phyloP scores from a whole-genome alignment of 2,888 invertebrate genomes.

The Campoplex nolae region DNA sequence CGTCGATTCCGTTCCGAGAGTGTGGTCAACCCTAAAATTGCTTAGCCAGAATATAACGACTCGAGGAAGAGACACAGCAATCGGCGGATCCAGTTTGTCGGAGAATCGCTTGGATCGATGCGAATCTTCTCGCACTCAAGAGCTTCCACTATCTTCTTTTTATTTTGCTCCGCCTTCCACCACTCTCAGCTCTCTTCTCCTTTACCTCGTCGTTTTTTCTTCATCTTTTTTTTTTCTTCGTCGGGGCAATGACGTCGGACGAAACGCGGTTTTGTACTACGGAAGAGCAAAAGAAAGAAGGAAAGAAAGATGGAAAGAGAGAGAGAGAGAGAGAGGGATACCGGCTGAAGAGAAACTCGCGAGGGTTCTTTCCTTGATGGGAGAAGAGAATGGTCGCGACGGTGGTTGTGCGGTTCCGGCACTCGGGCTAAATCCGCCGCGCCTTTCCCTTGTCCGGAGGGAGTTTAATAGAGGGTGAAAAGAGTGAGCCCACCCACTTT shows the following conservation, averaged over 20 bases:
- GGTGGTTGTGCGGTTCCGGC: conserved; percentile 67
- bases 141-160: conserved; percentile 40
- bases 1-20: conserved; percentile 26
- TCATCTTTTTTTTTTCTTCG: conserved; percentile 51
- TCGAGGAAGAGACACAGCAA: conserved; percentile 44
- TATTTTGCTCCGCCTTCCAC: conserved; percentile 18
- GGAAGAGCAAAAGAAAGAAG: conserved; percentile 69
- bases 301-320: conserved; percentile 54
- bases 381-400: conserved; percentile 49
- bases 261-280: conserved; percentile 75
- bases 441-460: conserved; percentile 87
- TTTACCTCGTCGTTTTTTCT: conserved; percentile 63
- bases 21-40: conserved; percentile 34
- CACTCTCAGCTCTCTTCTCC: conserved; percentile 49
- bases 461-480: conserved; percentile 85
- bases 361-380: conserved; percentile 66
- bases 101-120: conserved; percentile 55
- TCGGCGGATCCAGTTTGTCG: conserved; percentile 43
- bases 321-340: neutral
- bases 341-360: conserved; percentile 72
- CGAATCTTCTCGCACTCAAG: conserved; percentile 51
- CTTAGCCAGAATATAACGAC: conserved; percentile 50
- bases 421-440: conserved; percentile 76
- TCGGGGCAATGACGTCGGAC: conserved; percentile 47
- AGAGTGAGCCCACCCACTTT: conserved; percentile 77